A percentile compares a stretch with the other conserved stretches of the same genome.
Conservation (phyloP, 2,113 vertebrate genomes). For the Tetraodon nigroviridis region DNA sequence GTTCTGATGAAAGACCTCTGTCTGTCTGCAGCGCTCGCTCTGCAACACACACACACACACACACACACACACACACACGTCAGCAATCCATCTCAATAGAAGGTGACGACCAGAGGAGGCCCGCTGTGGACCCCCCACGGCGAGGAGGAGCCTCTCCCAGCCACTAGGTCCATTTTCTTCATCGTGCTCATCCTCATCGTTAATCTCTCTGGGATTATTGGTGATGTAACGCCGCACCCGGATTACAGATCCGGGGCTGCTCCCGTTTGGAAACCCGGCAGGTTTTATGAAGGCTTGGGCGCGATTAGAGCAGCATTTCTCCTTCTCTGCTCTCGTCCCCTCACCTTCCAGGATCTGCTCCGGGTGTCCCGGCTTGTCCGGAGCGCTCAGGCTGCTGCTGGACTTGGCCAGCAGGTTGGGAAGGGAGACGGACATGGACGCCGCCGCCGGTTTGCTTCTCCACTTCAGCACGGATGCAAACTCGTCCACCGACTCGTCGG, state of each 20-base stretch:
- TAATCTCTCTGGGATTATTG: too few species aligned
- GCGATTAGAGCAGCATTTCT: too few species aligned
- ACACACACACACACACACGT: slow-evolving; percentile 33
- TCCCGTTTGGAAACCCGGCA: too few species aligned
- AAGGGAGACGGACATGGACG: slow-evolving; percentile 80
- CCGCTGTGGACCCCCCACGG: slow-evolving; percentile 27
- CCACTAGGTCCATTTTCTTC: too few species aligned
- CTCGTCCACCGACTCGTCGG: slow-evolving; percentile 80
- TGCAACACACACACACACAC: slow-evolving; percentile 60
- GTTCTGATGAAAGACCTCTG: slow-evolving; percentile 75
- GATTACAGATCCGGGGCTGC: too few species aligned
- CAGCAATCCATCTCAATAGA: slow-evolving; percentile 60
- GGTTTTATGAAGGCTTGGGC: too few species aligned
- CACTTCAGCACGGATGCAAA: slow-evolving; percentile 83
- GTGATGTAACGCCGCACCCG: too few species aligned
- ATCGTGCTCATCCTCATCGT: too few species aligned
- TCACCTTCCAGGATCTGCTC: slow-evolving; percentile 78
- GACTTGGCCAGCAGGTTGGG: slow-evolving; percentile 81
- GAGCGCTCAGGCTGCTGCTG: slow-evolving; percentile 74
- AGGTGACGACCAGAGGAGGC: slow-evolving; percentile 13
- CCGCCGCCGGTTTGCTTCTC: slow-evolving; percentile 81
- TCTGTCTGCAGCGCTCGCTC: slow-evolving; percentile 80
- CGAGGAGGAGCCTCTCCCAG: slow-evolving; percentile 43
- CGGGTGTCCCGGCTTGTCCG: slow-evolving; percentile 76
- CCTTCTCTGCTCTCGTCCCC: too few species aligned